Conservation (phyloP, 2,797 vertebrate genomes). For the Pachyuromys duprasi region DNA sequence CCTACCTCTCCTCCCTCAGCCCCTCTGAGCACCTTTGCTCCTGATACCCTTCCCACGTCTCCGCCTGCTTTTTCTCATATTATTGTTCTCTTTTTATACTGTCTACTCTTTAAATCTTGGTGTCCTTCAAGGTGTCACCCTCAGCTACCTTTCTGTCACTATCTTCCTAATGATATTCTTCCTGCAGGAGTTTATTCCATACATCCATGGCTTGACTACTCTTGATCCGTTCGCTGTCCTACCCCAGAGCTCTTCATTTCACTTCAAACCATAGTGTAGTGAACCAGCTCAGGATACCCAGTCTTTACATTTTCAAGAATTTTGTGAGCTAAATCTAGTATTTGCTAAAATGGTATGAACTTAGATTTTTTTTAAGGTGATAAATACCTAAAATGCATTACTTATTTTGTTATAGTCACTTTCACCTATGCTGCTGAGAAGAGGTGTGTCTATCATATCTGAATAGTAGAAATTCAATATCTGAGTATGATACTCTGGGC, state of each 20-base stretch:
- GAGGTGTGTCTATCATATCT: neutral
- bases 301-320: neutral
- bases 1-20: neutral
- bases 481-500: too few species aligned
- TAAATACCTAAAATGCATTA: slow-evolving; percentile 18
- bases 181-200: neutral
- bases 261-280: neutral
- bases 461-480: neutral
- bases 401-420: slow-evolving; percentile 13
- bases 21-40: neutral
- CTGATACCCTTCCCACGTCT: neutral
- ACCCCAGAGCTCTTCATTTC: neutral
- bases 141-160: neutral
- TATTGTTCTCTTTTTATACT: neutral
- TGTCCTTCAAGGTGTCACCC: neutral
- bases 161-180: neutral
- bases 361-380: neutral
- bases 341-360: slow-evolving; percentile 10
- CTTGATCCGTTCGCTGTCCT: neutral
- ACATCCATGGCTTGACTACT: neutral
- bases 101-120: slow-evolving; percentile 6
- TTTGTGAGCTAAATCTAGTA: neutral
- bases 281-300: neutral
- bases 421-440: neutral
- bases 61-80: neutral